Conservation (phyloP, 2,888 invertebrate genomes). For the Nipponacmea schrenckii region DNA sequence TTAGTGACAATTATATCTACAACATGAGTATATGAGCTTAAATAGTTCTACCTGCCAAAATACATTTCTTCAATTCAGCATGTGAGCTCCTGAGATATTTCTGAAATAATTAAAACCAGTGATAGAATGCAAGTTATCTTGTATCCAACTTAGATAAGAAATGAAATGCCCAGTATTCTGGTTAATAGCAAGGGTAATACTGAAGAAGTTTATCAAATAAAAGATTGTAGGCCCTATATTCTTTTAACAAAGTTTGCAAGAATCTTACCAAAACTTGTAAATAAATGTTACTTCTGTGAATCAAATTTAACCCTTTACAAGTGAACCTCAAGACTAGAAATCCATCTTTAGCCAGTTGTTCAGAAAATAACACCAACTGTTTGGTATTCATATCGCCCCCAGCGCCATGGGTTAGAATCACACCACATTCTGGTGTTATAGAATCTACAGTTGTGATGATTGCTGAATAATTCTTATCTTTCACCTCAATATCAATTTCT, state of each 20-base stretch:
- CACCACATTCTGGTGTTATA: constrained; percentile 10
- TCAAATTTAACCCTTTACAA: constrained; percentile 38
- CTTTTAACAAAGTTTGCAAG: too few relatives aligned
- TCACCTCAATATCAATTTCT: background rate
- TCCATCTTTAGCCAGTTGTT: constrained; percentile 26
- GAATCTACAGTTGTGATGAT: background rate
- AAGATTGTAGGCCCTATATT: background rate
- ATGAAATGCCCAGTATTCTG: too few relatives aligned
- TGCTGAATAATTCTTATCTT: background rate
- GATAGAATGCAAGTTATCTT: too few relatives aligned
- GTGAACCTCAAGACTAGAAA: constrained; percentile 34
- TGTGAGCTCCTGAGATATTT: background rate
- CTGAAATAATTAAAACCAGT: background rate
- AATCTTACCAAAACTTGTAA: constrained; percentile 32
- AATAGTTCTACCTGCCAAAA: background rate
- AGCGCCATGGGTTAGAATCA: constrained; percentile 41
- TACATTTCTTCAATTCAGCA: background rate
- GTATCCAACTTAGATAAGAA: too few relatives aligned
- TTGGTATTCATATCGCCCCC: constrained; percentile 38
- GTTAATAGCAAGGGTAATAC: too few relatives aligned
- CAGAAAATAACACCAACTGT: constrained; percentile 27
- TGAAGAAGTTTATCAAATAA: background rate
- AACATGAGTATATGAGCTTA: too few relatives aligned
- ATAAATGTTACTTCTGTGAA: constrained; percentile 36
- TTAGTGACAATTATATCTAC: too few relatives aligned